phyloP scores from a whole-genome alignment of 2,113 vertebrate species.

The Brachyhypopomus occidentalis region DNA sequence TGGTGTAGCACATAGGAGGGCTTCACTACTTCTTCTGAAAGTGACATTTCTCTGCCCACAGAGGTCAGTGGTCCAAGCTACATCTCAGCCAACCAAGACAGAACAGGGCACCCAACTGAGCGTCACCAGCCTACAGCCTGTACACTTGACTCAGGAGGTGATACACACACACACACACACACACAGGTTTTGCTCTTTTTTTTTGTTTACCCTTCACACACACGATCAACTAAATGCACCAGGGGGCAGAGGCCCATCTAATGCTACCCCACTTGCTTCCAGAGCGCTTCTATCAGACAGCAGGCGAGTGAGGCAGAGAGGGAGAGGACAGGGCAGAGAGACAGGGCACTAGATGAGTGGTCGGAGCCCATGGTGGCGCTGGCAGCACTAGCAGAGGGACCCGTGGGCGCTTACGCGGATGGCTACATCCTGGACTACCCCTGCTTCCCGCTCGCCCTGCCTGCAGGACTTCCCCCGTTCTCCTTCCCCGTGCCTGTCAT shows the following conservation, averaged over 20 bases:
- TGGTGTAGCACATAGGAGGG: not conserved
- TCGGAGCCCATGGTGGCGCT: slow-evolving; percentile 31
- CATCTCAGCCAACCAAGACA: slow-evolving; percentile 82
- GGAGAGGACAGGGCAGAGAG: slow-evolving; percentile 56
- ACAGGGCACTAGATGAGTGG: slow-evolving; percentile 49
- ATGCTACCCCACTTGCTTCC: slow-evolving; percentile 50
- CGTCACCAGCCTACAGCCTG: slow-evolving; percentile 84
- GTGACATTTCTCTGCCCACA: slow-evolving; percentile 57
- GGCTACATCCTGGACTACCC: slow-evolving; percentile 21
- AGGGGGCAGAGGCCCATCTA: not conserved
- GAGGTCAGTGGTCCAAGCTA: slow-evolving; percentile 88
- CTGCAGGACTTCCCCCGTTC: slow-evolving; percentile 18
- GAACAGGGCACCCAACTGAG: slow-evolving; percentile 83
- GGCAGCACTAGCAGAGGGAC: slow-evolving; percentile 41
- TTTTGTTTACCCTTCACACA: too few species aligned
- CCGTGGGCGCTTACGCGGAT: not conserved
- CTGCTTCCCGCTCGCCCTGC: slow-evolving; percentile 24
- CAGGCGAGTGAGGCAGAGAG: slow-evolving; percentile 36
- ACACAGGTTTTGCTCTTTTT: not conserved
- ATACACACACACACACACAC: slow-evolving; percentile 39
- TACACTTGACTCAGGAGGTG: slow-evolving; percentile 87
- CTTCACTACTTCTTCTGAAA: not conserved
- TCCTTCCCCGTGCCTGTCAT: slow-evolving; percentile 33
- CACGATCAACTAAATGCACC: too few species aligned
- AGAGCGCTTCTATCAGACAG: slow-evolving; percentile 46